Conservation (phyloP, 1,140 invertebrate species). For the Papilio dardanus region DNA sequence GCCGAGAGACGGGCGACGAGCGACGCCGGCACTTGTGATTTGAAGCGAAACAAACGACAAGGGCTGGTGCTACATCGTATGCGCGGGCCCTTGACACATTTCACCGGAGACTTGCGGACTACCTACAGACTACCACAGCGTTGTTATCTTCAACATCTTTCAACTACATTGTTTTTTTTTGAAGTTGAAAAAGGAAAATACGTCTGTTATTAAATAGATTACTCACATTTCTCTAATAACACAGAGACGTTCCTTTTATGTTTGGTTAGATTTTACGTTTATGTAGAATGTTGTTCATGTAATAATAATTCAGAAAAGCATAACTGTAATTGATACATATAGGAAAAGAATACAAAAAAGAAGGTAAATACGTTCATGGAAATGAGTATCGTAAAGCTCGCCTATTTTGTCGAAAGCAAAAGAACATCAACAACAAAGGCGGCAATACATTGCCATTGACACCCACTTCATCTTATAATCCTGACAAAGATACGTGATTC, state of each 20-base stretch:
- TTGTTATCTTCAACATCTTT: slow-evolving; percentile 21
- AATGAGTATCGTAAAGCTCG: not conserved
- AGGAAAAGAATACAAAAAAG: not conserved
- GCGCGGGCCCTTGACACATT: slow-evolving; percentile 60
- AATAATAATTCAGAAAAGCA: not conserved
- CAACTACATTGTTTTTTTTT: slow-evolving; percentile 5
- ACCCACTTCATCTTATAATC: slow-evolving; percentile 37
- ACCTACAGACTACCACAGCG: slow-evolving; percentile 9
- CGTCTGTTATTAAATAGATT: not conserved
- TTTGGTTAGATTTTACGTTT: not conserved
- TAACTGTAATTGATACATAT: not conserved
- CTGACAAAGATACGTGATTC: slow-evolving; percentile 24
- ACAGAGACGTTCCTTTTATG: too few species aligned
- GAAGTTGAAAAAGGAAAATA: not conserved
- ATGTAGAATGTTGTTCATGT: not conserved
- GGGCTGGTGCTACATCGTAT: slow-evolving; percentile 54
- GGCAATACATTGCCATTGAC: slow-evolving; percentile 27
- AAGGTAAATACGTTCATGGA: not conserved
- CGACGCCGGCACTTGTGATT: slow-evolving; percentile 56
- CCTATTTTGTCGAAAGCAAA: not conserved
- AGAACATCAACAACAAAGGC: slow-evolving; percentile 20
- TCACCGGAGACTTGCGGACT: slow-evolving; percentile 44
- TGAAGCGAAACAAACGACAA: slow-evolving; percentile 59
- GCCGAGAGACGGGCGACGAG: slow-evolving; percentile 50
- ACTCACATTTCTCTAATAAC: not conserved